These are phyloP conservation scores for Bucco capensis DNA, from an alignment of 2,113 vertebrate genomes.

Conservation along the genomic window DNA sequence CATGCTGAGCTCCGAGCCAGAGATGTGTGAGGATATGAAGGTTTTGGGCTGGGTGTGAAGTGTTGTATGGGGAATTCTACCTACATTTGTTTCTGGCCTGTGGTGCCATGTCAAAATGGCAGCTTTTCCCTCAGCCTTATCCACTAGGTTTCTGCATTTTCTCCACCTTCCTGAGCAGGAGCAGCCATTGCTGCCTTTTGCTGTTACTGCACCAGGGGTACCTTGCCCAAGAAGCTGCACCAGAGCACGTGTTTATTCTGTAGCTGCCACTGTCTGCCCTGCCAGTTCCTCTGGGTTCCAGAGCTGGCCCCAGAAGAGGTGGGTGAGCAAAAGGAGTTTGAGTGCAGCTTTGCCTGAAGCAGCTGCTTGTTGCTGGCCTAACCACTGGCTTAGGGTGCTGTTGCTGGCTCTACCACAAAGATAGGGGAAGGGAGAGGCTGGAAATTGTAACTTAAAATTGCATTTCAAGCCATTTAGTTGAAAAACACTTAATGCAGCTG, in stretches of 20 bases:
- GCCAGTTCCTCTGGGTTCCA: rapidly evolving
- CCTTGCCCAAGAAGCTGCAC: neutral
- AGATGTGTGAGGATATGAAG: rapidly evolving
- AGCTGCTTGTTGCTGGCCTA: neutral
- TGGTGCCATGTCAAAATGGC: neutral
- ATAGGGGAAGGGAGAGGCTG: neutral
- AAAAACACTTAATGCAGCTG: neutral
- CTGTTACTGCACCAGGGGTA: neutral
- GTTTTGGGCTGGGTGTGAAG: neutral
- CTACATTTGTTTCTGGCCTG: neutral
- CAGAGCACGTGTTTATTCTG: rapidly evolving
- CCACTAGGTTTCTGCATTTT: neutral
- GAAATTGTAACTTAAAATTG: neutral
- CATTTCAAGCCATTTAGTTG: neutral
- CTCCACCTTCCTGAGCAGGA: neutral
- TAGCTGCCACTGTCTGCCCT: neutral
- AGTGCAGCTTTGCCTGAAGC: neutral
- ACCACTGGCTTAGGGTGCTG: rapidly evolving
- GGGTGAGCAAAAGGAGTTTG: neutral
- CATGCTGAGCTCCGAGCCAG: neutral
- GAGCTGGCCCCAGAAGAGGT: neutral
- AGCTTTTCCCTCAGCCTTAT: neutral
- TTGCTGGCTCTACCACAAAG: rapidly evolving
- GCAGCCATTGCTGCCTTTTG: neutral
- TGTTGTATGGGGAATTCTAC: neutral